Evolutionary conservation across 2,888 invertebrate genomes (phyloP).

Genomic region (Catocala sponsa): DNA sequence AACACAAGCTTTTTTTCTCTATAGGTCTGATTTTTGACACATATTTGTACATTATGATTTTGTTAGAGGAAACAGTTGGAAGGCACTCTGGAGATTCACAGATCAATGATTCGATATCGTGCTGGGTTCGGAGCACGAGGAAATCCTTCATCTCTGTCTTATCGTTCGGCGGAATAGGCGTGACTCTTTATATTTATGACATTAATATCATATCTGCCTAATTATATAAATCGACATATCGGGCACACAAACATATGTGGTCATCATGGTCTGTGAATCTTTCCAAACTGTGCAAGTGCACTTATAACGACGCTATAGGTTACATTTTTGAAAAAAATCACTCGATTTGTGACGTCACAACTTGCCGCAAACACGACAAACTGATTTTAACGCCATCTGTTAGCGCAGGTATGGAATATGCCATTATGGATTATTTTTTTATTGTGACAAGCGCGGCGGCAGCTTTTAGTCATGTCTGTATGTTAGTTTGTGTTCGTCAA

Average conservation of each 20-base stretch:
- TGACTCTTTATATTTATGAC: too few relatives aligned
- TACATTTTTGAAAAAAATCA: too few relatives aligned
- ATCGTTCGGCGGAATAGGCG: too few relatives aligned
- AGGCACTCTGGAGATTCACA: slow-evolving; percentile 32
- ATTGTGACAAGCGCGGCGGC: too few relatives aligned
- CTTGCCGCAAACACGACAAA: too few relatives aligned
- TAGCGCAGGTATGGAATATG: too few relatives aligned
- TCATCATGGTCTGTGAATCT: slow-evolving; percentile 30
- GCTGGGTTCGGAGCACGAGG: too few relatives aligned
- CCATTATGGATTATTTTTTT: neutral
- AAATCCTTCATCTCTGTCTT: too few relatives aligned
- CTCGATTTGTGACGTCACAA: too few relatives aligned
- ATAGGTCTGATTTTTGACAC: slow-evolving; percentile 71
- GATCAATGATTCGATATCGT: slow-evolving; percentile 11
- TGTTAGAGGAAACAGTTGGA: slow-evolving; percentile 47
- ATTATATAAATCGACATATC: neutral
- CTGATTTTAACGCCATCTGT: too few relatives aligned
- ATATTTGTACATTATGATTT: slow-evolving; percentile 75
- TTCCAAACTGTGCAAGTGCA: slow-evolving; percentile 19
- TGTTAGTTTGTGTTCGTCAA: neutral
- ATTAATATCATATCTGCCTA: neutral
- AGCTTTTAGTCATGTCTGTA: too few relatives aligned
- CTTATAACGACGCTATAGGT: neutral
- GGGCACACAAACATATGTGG: neutral
- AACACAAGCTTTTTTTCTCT: slow-evolving; percentile 38